Evolutionary conservation across 2,888 invertebrate species (phyloP), one percentile per base, ranked within the genome.

Genomic region (Hydropsyche betteni): DNA sequence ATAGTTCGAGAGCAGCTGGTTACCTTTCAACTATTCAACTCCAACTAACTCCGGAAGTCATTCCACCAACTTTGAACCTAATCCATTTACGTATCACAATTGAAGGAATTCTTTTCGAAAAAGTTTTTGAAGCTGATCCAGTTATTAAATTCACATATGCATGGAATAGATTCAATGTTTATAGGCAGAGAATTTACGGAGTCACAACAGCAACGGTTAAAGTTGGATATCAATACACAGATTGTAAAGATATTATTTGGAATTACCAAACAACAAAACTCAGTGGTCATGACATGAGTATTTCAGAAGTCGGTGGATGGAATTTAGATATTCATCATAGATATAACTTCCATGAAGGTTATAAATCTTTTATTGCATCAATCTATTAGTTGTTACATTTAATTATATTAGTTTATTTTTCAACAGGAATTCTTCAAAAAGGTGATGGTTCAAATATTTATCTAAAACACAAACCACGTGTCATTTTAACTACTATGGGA

Each of bases 301-400:
- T 98, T 69, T 97, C 97, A 0, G 97, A 97, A 85, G 95, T 98
- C 53, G 98, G 98, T 0, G 97, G 97, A 12, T 99, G 98, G 98
- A 98, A 98, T 84, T 88, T 99, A 80, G 97, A 99, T 84, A 96
- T 98, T 79, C 98, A 99, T 86, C 98, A 99, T 83, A 90, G 98
- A 81, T 98, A 98, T 84, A 99, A 99, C 84, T 97, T 96, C 90
- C 97, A 98, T 83, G 98, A 98, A 88, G 98, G 94, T 93, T 6
- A 44, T 4, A 84, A 81, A 78, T 50, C 33, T 1, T 10, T 55
- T 53, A 5, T 38, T n/a, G 12, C 55, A 44, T 8, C 44, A 44
- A 10, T 24, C 24, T 24, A 12, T 51, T 51, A 53, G 4, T 14
- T 58, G 5, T 8, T 16, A 5, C 16, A 16, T 58, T 58, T 58